A percentile compares a stretch with the other conserved stretches of the same genome.
phyloP scores from a whole-genome alignment of 2,797 vertebrate species.

The Etheostoma nigrum region DNA sequence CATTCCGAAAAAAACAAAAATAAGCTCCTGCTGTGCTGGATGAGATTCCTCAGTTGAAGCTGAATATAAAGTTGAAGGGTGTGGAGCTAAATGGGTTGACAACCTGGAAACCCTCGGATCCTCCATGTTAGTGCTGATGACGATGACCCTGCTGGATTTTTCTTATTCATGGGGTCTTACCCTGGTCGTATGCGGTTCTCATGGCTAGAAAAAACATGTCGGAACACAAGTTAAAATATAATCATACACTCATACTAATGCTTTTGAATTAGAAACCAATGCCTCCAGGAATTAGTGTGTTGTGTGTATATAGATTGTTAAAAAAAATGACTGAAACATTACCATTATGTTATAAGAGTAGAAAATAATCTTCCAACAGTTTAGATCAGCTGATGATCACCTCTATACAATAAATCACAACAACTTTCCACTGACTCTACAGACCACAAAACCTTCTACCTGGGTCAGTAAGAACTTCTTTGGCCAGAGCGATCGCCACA shows the following conservation, averaged over 20 bases:
- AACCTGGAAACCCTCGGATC: conserved; percentile 93
- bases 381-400: no score
- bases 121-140: conserved; percentile 88
- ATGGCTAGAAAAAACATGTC: conserved; percentile 83
- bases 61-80: conserved; percentile 96
- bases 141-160: conserved; percentile 91
- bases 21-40: conserved; percentile 38
- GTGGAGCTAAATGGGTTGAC: conserved; percentile 97
- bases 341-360: no score
- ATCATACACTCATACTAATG: neutral
- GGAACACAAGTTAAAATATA: neutral
- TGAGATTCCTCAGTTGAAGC: conserved; percentile 87
- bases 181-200: conserved; percentile 95
- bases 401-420: neutral
- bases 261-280: neutral
- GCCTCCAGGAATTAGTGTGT: neutral
- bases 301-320: neutral
- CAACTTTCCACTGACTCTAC: conserved; percentile 10
- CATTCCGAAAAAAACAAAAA: conserved; percentile 27
- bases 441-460: conserved; percentile 78
- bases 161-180: conserved; percentile 94
- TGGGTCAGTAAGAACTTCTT: conserved; percentile 98
- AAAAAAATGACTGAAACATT: no score
- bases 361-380: no score
- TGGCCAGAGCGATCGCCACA: conserved; percentile 97